These are phyloP conservation scores for Poeciliopsis prolifica DNA, from an alignment of 2,113 vertebrate species.

Conservation along the genomic window DNA sequence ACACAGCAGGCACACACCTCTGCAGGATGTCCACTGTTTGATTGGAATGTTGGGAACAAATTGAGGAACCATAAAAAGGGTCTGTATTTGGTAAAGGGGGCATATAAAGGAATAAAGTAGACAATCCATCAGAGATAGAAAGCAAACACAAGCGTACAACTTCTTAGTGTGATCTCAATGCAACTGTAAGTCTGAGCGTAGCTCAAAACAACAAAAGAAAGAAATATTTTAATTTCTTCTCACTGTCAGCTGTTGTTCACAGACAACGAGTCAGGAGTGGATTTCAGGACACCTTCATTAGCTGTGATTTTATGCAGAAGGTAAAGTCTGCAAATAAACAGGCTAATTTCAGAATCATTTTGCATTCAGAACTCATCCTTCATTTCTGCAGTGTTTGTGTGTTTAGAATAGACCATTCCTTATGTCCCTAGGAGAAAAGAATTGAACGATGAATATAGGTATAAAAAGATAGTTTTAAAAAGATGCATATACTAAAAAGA, in stretches of 20 bases:
- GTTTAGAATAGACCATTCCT: slow-evolving; percentile 16
- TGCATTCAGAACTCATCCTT: slow-evolving; percentile 16
- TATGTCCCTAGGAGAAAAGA: slow-evolving; percentile 6
- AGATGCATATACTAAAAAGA: not conserved
- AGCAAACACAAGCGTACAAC: slow-evolving; percentile 2
- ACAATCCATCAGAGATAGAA: not conserved
- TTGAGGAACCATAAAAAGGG: not conserved
- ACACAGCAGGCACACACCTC: not conserved
- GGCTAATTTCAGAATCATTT: slow-evolving; percentile 16
- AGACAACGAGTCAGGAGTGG: slow-evolving; percentile 26
- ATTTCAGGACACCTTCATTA: slow-evolving; percentile 51
- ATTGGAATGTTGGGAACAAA: too few relatives aligned
- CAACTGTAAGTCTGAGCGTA: slow-evolving; percentile 14
- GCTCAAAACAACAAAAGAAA: not conserved
- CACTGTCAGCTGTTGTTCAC: slow-evolving; percentile 34
- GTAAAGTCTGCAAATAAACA: slow-evolving; percentile 44
- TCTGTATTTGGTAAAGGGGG: not conserved
- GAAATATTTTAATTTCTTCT: slow-evolving; percentile 23
- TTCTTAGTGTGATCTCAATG: slow-evolving; percentile 14
- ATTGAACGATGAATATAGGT: not conserved
- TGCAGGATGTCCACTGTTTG: not conserved
- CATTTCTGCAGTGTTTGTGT: slow-evolving; percentile 5
- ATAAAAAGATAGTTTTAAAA: not conserved
- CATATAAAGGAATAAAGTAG: not conserved
- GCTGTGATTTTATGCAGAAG: slow-evolving; percentile 52